Conservation (phyloP, 2,888 invertebrate species). For the Eutolmus rufibarbis region DNA sequence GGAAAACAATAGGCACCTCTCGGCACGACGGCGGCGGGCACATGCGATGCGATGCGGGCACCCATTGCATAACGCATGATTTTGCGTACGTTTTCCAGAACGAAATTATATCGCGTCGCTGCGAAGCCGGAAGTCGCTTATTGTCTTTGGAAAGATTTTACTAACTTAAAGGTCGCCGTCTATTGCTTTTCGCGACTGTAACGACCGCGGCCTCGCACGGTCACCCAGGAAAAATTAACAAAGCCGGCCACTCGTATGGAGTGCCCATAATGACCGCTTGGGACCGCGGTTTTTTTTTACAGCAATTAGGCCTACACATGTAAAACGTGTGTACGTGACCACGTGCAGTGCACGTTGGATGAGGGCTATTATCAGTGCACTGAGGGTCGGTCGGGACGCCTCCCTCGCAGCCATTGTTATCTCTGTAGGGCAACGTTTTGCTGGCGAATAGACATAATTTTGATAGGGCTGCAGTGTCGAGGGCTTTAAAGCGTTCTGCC, state of each 20-base stretch:
- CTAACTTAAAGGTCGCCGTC: background rate
- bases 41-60: background rate
- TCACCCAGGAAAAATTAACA: background rate
- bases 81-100: background rate
- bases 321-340: background rate
- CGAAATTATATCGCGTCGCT: background rate
- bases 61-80: background rate
- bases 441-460: background rate
- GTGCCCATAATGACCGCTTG: background rate
- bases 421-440: background rate
- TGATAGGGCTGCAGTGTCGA: background rate
- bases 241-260: background rate
- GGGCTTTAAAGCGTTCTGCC: background rate
- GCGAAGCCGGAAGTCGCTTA: background rate
- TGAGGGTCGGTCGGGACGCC: background rate
- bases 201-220: background rate
- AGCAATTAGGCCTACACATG: background rate
- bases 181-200: background rate
- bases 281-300: background rate
- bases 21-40: background rate
- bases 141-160: background rate
- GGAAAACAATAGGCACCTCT: background rate
- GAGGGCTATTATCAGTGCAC: background rate
- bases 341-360: background rate
- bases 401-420: background rate